A percentile compares a stretch with the other conserved stretches of the same genome.
phyloP scores from a whole-genome alignment of 1,140 invertebrate genomes.

The Apis dorsata region DNA sequence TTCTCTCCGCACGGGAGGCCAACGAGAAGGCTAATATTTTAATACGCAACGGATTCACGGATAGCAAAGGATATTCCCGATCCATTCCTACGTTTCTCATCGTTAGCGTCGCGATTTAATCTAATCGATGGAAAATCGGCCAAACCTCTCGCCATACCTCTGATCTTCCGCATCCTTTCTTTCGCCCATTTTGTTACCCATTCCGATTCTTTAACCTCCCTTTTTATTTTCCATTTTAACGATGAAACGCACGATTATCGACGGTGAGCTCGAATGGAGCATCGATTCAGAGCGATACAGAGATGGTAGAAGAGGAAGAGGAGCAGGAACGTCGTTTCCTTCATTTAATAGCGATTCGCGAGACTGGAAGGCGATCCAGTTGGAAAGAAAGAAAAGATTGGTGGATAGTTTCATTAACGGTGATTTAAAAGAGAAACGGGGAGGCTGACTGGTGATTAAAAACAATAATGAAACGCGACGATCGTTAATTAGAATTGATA shows the following conservation, averaged over 20 bases:
- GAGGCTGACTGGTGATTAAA: constrained; percentile 7
- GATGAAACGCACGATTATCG: constrained; percentile 62
- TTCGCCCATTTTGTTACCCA: constrained; percentile 16
- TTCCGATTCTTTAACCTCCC: constrained; percentile 52
- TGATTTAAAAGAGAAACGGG: constrained; percentile 22
- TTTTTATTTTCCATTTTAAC: background rate
- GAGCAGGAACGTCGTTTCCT: background rate
- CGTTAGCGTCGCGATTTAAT: constrained; percentile 30
- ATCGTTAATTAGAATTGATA: constrained; percentile 39
- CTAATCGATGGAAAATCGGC: constrained; percentile 59
- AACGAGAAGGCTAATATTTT: constrained; percentile 21
- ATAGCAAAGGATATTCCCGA: background rate
- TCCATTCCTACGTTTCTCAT: background rate
- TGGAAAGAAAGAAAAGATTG: background rate
- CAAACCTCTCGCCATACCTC: background rate
- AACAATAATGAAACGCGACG: constrained; percentile 26
- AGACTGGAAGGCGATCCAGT: background rate
- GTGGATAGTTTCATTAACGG: constrained; percentile 28
- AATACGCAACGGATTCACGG: background rate
- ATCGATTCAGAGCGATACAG: constrained; percentile 25
- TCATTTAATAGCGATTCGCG: background rate
- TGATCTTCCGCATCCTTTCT: no score
- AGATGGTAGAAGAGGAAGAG: no score
- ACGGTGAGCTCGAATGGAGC: constrained; percentile 55
- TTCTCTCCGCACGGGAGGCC: background rate